Conservation (phyloP, 92 coral and sea anemone species). For the Porites evermanni region DNA sequence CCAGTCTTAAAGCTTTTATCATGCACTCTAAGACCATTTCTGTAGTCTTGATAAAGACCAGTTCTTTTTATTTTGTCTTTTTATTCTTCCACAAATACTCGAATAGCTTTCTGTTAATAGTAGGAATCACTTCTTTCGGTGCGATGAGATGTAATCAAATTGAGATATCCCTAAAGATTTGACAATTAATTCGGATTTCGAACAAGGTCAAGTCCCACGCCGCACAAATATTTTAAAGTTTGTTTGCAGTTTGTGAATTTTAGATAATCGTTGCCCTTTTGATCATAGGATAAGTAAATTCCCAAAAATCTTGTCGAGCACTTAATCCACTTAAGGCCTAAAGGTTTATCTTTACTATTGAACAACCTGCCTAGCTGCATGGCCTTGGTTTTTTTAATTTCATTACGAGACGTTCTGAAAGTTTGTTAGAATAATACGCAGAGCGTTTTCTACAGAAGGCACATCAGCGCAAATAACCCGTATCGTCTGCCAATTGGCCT, state of each 20-base stretch:
- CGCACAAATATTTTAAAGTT: not conserved
- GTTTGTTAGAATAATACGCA: not conserved
- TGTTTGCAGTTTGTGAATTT: constrained; percentile 2
- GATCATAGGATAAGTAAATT: constrained; percentile 17
- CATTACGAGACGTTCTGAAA: not conserved
- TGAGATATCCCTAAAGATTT: not conserved
- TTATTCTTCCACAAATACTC: not conserved
- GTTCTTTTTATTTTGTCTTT: not conserved
- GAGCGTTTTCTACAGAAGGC: constrained; percentile 4
- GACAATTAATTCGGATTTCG: not conserved
- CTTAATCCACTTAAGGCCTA: constrained; percentile 7
- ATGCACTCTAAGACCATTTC: not conserved
- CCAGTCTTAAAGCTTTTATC: constrained; percentile 5
- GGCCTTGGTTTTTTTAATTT: constrained; percentile 12
- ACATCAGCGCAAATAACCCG: not conserved
- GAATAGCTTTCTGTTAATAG: constrained; percentile 6
- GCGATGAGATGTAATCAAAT: constrained; percentile 3
- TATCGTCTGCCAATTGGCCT: not conserved
- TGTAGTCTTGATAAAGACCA: no score
- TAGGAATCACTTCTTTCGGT: constrained; percentile 1
- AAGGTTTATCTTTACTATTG: not conserved
- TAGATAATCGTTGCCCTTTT: constrained; percentile 9
- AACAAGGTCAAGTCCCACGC: not conserved
- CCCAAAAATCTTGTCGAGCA: not conserved
- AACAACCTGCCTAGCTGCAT: constrained; percentile 17